Evolutionary conservation across 2,888 invertebrate species (phyloP), one percentile per base, ranked within the genome.

Genomic region (Acheta domesticus): DNA sequence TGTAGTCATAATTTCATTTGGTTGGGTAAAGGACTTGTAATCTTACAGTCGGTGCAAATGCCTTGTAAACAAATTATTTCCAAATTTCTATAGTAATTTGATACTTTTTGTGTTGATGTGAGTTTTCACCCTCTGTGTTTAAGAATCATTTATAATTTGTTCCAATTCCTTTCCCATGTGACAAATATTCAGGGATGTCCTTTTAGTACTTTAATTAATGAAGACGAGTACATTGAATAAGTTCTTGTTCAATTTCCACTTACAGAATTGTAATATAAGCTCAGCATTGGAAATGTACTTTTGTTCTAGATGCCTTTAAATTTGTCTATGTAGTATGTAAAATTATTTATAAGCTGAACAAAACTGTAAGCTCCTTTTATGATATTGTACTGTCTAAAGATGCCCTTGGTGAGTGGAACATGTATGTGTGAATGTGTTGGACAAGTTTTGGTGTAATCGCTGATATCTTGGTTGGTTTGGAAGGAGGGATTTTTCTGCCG

Each of bases 261-360:
- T 76, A 48, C 23, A 12, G 48, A 12, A 48, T 76, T 76, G 48
- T 48, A 76, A 76, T 3, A 49, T 76, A 76, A 75, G 75, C 20
- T 16, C 16, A n/a, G 76, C 20, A 23, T 16, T 21, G 76, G 76
- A 76, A 36, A 76, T 76, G 76, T 76, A 23, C 76, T 48, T 48
- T 76, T 48, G 48, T 76, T n/a, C 49, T 76, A 23, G n/a, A n/a
- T 49, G 20, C 19, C 48, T 20, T 23, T 23, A 12, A 76, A 76
- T 14, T 49, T 76, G 49, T 49, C 49, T 76, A 20, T 76, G 62
- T 76, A n/a, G 36, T 36, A 76, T 76, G 48, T 76, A n/a, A 48
- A 20, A 76, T 76, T 76, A 76, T 76, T 76, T 76, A 76, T 76
- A 48, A 76, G n/a, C 76, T 75, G 75, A 14, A 74, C n/a, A 74